These are phyloP conservation scores for Paralichthys olivaceus DNA, from an alignment of 2,113 vertebrate species.

Conservation along the genomic window DNA sequence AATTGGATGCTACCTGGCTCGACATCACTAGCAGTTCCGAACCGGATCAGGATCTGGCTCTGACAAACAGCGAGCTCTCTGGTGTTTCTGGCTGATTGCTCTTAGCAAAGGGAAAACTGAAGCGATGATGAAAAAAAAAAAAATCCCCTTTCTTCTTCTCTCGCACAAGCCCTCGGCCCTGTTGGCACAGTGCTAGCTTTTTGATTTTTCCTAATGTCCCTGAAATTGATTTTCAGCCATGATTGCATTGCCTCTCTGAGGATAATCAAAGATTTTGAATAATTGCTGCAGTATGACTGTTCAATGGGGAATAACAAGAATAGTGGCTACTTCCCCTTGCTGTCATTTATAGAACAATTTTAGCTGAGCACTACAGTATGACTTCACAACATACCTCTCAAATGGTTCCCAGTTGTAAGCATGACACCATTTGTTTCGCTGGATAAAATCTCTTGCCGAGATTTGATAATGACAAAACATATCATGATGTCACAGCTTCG, in stretches of 20 bases:
- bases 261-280: conserved; percentile 83
- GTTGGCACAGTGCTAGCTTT: conserved; percentile 74
- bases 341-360: conserved; percentile 66
- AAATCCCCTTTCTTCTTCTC: conserved; percentile 57
- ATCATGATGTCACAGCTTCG: conserved; percentile 25
- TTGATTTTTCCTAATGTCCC: conserved; percentile 81
- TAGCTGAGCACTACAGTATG: conserved; percentile 62
- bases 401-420: conserved; percentile 76
- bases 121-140: conserved; percentile 65
- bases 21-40: conserved; percentile 78
- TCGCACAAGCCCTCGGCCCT: conserved; percentile 73
- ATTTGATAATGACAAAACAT: conserved; percentile 36
- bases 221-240: conserved; percentile 84
- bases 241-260: conserved; percentile 77
- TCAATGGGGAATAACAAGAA: conserved; percentile 66
- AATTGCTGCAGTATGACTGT: conserved; percentile 79
- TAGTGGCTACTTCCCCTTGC: conserved; percentile 63
- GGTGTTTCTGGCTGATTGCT: conserved; percentile 82
- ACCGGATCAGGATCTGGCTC: conserved; percentile 77
- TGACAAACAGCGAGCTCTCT: conserved; percentile 74
- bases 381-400: conserved; percentile 77
- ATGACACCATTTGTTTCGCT: conserved; percentile 59
- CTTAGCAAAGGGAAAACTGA: conserved; percentile 74
- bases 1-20: conserved; percentile 86
- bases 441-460: conserved; percentile 38